phyloP scores from a whole-genome alignment of 2,888 invertebrate species.

The Pegoplata infirma region DNA sequence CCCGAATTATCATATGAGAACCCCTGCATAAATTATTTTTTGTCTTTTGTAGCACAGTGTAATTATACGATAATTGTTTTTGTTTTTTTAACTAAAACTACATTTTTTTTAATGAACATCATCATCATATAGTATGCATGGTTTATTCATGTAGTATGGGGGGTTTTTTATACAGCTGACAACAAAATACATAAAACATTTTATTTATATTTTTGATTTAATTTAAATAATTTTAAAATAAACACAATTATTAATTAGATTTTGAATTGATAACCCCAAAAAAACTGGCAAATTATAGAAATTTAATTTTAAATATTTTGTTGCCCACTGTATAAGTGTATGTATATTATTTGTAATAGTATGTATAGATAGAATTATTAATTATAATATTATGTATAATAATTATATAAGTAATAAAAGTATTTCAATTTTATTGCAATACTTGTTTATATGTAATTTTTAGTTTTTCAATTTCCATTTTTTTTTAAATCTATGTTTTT shows the following conservation, averaged over 20 bases:
- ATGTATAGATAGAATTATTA: conserved; percentile 34
- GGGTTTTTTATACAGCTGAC: not conserved
- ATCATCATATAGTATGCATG: not conserved
- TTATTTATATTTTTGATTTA: not conserved
- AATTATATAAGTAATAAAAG: conserved; percentile 66
- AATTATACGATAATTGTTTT: not conserved
- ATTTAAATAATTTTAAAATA: not conserved
- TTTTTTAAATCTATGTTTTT: conserved; percentile 21
- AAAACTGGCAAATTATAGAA: too few species aligned
- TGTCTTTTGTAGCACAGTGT: too few species aligned
- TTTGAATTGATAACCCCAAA: too few species aligned
- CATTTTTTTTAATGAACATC: not conserved
- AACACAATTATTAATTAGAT: too few species aligned
- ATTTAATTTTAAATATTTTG: not conserved
- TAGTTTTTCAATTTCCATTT: conserved; percentile 19
- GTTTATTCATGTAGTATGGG: not conserved
- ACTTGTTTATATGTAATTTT: conserved; percentile 47
- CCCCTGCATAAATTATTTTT: too few species aligned
- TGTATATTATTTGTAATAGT: too few species aligned
- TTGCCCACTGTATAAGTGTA: not conserved
- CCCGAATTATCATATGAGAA: too few species aligned
- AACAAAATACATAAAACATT: not conserved
- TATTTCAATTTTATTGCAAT: conserved; percentile 74
- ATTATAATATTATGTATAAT: conserved; percentile 51
- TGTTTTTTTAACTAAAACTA: not conserved